Percentiles rank a stretch among this genome's conserved stretches.
Evolutionary conservation across 2,113 vertebrate species (phyloP).

Genomic region (Tragelaphus buxtoni): DNA sequence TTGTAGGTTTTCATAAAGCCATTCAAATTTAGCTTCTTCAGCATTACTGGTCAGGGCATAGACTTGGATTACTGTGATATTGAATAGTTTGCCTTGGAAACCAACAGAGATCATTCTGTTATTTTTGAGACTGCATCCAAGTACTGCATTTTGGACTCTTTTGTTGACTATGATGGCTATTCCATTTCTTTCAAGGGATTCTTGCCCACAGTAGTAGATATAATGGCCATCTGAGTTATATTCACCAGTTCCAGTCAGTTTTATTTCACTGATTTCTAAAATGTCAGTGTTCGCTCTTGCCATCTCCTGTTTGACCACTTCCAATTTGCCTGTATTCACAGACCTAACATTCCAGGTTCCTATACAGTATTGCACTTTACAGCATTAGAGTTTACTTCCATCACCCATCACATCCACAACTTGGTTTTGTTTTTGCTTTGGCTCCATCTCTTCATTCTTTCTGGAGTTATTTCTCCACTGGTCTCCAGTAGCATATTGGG

Average conservation of each 20-base stretch:
- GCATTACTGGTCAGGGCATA: not conserved
- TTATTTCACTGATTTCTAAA: not conserved
- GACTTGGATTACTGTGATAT: not conserved
- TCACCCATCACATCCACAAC: not conserved
- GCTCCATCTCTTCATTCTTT: not conserved
- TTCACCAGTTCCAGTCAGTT: not conserved
- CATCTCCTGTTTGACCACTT: not conserved
- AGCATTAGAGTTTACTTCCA: not conserved
- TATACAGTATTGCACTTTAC: not conserved
- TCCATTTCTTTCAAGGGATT: not conserved
- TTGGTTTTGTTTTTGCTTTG: not conserved
- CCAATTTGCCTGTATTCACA: not conserved
- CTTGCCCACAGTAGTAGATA: not conserved
- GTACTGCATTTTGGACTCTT: not conserved
- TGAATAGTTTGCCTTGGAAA: not conserved
- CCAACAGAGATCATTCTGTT: not conserved
- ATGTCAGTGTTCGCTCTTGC: not conserved
- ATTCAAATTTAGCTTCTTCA: not conserved
- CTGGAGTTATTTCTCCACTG: not conserved
- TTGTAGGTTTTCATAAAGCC: not conserved
- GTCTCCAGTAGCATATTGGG: not conserved
- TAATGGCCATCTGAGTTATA: not conserved
- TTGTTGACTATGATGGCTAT: not conserved
- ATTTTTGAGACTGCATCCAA: not conserved
- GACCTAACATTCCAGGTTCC: not conserved